Evolutionary conservation across 1,140 invertebrate species (phyloP).

Genomic region (Heliothis subflexa): DNA sequence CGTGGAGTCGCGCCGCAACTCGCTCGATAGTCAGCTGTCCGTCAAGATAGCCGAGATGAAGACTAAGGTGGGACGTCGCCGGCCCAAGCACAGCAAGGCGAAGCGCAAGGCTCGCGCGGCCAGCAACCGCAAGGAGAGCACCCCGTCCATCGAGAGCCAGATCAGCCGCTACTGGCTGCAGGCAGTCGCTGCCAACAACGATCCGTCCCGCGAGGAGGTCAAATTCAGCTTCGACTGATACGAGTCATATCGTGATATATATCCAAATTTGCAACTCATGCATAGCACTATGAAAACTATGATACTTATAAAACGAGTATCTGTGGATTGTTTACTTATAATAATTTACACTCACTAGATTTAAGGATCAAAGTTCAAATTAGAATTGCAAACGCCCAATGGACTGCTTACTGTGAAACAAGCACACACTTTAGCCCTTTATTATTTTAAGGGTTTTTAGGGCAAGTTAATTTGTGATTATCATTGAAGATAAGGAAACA

Average conservation of each 20-base stretch:
- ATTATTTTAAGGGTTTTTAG: constrained; percentile 30
- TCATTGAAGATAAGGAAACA: constrained; percentile 51
- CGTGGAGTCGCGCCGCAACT: constrained; percentile 93
- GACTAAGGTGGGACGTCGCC: constrained; percentile 88
- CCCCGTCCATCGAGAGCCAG: constrained; percentile 93
- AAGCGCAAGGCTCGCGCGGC: constrained; percentile 80
- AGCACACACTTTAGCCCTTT: constrained; percentile 1
- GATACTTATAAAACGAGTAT: constrained; percentile 29
- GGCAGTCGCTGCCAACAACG: constrained; percentile 81
- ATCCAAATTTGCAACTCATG: constrained; percentile 39
- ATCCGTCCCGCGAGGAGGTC: constrained; percentile 78
- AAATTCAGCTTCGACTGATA: constrained; percentile 81
- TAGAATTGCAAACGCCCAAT: constrained; percentile 53
- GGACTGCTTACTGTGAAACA: constrained; percentile 50
- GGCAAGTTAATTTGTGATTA: constrained; percentile 34
- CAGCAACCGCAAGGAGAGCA: constrained; percentile 89
- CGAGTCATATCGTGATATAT: constrained; percentile 46
- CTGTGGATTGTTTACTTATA: constrained; percentile 34
- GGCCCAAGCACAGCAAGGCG: constrained; percentile 78
- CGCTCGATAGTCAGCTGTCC: constrained; percentile 94
- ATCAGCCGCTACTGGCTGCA: constrained; percentile 87
- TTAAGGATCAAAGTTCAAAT: constrained; percentile 65
- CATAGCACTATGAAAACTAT: constrained; percentile 15
- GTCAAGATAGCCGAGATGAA: constrained; percentile 93
- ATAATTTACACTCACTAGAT: constrained; percentile 49